Base-by-base conservation (phyloP, 2,888 invertebrate species). In the Cheilosia pagana region DNA sequence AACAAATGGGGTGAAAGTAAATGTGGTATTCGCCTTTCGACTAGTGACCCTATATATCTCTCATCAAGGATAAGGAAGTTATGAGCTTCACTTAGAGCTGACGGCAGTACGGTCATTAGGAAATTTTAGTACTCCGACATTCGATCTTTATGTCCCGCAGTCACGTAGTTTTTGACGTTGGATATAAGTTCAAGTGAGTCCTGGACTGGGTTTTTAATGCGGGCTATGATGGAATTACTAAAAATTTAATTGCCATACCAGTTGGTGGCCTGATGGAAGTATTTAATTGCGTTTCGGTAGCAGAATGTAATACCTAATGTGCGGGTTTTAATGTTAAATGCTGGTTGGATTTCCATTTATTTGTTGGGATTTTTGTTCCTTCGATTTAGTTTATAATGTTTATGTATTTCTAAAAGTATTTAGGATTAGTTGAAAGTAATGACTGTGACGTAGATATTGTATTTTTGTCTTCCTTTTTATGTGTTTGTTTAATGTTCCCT, bases 81-180 rank as follows among this genome's bases (percentile, higher is more conserved):
- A 55, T 45, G 60, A 19, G 45, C 52, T 21, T 59, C 45, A 71
- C 60, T 71, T 28, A 6, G 50, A 59, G 16, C 31, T 39, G 71
- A 57, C 59, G 7, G 14, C 60, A 53, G 67, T n/a, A n/a, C 7
- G 28, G 82, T 77, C 82, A 77, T 82, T 82, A 82, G 55, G 77
- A 50, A 16, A 60, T 62, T 77, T 72, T 59, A 72, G 60, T 60
- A 57, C 39, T 65, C n/a, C 35, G 45, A 43, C 72, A 35, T 72
- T 67, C 45, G 55, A 72, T 72, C 60, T 72, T 72, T 72, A 77
- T 82, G 62, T 43, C 45, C 71, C 55, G 41, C 19, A 77, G 72
- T 82, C 82, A 82, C 82, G 82, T 82, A 77, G 41, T 76, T 45
- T 12, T 50, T 23, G 53, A 55, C 45, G 72, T 59, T 45, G 43